Evolutionary conservation across 2,113 vertebrate species (phyloP).

Genomic region (Gymnorhina tibicen): DNA sequence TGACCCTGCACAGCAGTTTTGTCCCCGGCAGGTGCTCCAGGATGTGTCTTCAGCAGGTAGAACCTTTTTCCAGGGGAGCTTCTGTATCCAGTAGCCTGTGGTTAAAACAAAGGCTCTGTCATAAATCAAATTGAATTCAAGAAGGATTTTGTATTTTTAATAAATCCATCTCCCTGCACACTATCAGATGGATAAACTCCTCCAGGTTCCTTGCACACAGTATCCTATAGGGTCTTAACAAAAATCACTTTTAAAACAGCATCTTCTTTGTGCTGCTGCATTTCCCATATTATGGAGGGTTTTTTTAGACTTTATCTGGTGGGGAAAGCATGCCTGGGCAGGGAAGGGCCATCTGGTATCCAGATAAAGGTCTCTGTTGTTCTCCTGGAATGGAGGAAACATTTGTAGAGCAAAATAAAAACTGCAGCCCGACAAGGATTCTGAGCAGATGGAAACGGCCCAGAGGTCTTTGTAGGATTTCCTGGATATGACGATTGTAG

Average conservation of each 20-base stretch:
- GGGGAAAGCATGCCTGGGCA: neutral
- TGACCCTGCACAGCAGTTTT: neutral
- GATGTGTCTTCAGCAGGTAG: neutral
- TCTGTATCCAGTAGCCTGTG: neutral
- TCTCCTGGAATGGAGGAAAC: neutral
- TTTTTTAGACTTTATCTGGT: neutral
- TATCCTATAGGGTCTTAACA: neutral
- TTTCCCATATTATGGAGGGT: neutral
- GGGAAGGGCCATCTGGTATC: neutral
- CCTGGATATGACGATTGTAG: neutral
- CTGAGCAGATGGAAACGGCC: neutral
- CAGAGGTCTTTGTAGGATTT: neutral
- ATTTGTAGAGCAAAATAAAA: neutral
- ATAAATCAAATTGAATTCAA: neutral
- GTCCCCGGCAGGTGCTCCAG: neutral
- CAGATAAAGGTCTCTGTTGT: neutral
- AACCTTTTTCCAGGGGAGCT: neutral
- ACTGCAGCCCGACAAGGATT: neutral
- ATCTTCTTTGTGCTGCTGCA: neutral
- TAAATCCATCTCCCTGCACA: neutral
- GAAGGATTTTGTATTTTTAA: neutral
- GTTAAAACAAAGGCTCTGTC: neutral
- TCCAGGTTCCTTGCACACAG: neutral
- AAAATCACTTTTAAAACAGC: neutral
- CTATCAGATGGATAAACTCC: neutral